Conservation (phyloP, 2,797 vertebrate genomes). For the Centroberyx gerrardi region DNA sequence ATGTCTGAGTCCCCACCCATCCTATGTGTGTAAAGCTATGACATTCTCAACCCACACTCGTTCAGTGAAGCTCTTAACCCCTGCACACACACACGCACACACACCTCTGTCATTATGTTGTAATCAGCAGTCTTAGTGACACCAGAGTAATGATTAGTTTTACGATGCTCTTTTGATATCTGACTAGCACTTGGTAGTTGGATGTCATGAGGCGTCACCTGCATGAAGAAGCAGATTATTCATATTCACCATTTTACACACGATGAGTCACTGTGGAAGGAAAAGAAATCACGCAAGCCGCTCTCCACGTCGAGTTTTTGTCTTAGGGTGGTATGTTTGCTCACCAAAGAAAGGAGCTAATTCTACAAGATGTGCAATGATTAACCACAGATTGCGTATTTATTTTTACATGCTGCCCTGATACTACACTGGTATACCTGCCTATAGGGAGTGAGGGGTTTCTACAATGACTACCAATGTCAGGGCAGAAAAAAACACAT, state of each 20-base stretch:
- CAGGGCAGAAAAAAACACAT: conserved; percentile 9
- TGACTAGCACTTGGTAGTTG: neutral
- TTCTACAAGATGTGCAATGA: conserved; percentile 59
- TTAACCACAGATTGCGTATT: conserved; percentile 57
- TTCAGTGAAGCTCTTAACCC: conserved; percentile 58
- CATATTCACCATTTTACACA: neutral
- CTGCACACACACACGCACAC: conserved; percentile 27
- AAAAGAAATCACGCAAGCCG: conserved; percentile 3
- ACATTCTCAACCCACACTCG: conserved; percentile 68
- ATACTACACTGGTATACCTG: conserved; percentile 56
- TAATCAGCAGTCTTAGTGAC: conserved; percentile 44
- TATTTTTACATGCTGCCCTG: conserved; percentile 13
- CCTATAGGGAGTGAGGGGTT: neutral
- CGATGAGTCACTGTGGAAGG: conserved; percentile 1
- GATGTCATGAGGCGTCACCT: conserved; percentile 38
- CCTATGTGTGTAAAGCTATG: conserved; percentile 71
- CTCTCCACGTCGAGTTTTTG: neutral
- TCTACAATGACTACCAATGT: conserved; percentile 16
- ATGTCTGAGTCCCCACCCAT: conserved; percentile 81
- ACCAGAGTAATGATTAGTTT: conserved; percentile 49
- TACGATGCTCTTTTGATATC: conserved; percentile 50
- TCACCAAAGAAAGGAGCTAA: conserved; percentile 48
- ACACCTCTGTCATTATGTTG: conserved; percentile 34
- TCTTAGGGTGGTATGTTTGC: conserved; percentile 39
- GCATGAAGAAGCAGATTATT: conserved; percentile 8